Evolutionary conservation across 2,888 invertebrate genomes (phyloP), one percentile per base, ranked within the genome.

Genomic region (Agriotes lineatus): DNA sequence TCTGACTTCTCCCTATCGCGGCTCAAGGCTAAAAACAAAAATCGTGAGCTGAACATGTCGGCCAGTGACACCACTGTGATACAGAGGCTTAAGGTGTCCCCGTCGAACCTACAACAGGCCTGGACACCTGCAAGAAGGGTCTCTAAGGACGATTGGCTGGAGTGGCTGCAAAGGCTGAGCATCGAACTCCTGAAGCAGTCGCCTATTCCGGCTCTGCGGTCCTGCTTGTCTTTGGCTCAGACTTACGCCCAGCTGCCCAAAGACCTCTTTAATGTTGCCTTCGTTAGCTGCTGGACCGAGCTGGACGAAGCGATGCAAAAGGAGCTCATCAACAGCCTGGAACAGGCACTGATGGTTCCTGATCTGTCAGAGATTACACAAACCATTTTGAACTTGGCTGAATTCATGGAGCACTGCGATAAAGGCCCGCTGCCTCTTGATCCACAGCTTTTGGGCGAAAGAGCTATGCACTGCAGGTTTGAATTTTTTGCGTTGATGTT

Each of bases 361-460:
- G 97, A 97, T 80, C 91, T 97, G 61, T 96, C 97, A 0, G 98
- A 99, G 82, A 92, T 98, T 45, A 97, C 97, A 0, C 98, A 98
- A 80, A 96, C 97, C 0, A 94, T 99, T 70, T 87, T 99, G 10
- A 99, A 99, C 86, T 86, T 99, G 71, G 98, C 98, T 0, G 99
- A 99, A 84, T 99, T 99, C 80, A 98, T 99, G 97, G 99, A 99
- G 79, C 99, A 99, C 81, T 99, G 98, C 79, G 99, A 99, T 80
- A 93, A 96, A 80, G 97, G 97, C 19, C 94, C 97, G 0, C 85
- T 99, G 70, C 97, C 98, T 0, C 88, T 99, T 68, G 93, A 96
- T 68, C 91, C 94, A 0, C 92, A 93, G 67, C 85, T 97, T 56
- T 85, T 99, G 0, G 97, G 98, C 0, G 94, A 96, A 75, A 88